Percentiles rank a stretch among this genome's conserved stretches.
phyloP scores from a whole-genome alignment of 2,113 vertebrate species.

The Gymnorhina tibicen region DNA sequence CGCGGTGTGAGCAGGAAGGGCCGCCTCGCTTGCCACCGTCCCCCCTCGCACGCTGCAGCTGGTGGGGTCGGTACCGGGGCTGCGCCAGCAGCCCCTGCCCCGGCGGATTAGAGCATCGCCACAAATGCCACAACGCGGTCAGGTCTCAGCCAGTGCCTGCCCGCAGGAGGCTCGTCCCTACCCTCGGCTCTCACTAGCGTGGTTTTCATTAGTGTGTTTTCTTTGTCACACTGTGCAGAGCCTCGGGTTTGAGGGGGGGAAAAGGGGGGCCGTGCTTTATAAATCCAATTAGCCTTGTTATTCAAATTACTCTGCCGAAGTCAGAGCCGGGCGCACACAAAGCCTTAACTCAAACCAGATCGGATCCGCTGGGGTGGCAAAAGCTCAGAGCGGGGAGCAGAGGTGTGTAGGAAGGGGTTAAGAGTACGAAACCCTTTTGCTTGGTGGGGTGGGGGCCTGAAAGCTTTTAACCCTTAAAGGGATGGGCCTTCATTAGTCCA shows the following conservation, averaged over 20 bases:
- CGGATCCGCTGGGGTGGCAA: neutral
- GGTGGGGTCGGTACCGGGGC: neutral
- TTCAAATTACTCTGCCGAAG: constrained; percentile 33
- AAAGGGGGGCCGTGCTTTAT: neutral
- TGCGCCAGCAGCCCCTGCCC: neutral
- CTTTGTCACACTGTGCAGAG: constrained; percentile 46
- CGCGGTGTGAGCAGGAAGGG: neutral
- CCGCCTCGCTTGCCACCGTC: neutral
- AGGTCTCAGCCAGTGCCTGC: constrained; percentile 7
- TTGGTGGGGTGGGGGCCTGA: neutral
- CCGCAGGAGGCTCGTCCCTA: neutral
- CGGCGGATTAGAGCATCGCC: neutral
- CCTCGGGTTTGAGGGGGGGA: neutral
- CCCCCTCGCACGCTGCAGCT: neutral
- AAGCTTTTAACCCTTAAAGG: constrained; percentile 34
- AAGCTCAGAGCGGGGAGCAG: neutral
- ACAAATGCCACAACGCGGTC: neutral
- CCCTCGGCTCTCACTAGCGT: neutral
- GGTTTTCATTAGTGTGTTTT: constrained; percentile 55
- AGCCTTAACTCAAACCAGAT: constrained; percentile 54
- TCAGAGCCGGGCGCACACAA: neutral
- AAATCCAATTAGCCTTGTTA: constrained; percentile 60
- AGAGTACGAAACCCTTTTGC: neutral
- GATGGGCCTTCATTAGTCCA: neutral
- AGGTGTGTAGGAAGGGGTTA: neutral